A percentile compares a stretch with the other conserved stretches of the same genome.
Conservation (phyloP, 2,888 invertebrate species). For the Rhingia campestris region DNA sequence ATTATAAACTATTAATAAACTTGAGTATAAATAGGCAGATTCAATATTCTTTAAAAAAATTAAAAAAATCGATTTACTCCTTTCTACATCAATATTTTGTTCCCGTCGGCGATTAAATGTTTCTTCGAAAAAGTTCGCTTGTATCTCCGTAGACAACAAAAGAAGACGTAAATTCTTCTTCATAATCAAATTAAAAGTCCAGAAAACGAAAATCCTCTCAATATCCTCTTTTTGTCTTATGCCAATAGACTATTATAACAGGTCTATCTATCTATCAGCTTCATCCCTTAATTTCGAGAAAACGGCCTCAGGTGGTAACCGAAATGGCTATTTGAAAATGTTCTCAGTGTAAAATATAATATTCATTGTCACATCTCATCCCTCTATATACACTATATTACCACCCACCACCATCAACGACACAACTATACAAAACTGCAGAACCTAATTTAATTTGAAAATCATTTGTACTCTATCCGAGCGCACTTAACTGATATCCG, state of each 20-base stretch:
- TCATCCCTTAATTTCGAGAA: conserved; percentile 53
- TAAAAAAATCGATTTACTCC: conserved; percentile 44
- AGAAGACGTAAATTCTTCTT: conserved; percentile 48
- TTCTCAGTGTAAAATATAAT: conserved; percentile 53
- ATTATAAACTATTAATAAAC: too few relatives aligned
- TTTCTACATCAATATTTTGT: conserved; percentile 3
- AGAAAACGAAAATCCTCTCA: conserved; percentile 34
- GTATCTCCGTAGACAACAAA: conserved; percentile 20
- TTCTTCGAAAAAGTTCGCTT: conserved; percentile 5
- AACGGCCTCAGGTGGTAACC: conserved; percentile 64
- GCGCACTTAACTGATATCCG: conserved; percentile 74
- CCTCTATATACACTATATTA: conserved; percentile 18
- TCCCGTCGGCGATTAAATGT: conserved; percentile 10
- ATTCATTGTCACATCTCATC: conserved; percentile 70
- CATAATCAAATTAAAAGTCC: conserved; percentile 64
- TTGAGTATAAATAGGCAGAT: neutral
- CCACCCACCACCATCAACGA: neutral
- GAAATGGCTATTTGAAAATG: conserved; percentile 59
- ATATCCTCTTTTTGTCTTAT: conserved; percentile 60
- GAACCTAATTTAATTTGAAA: conserved; percentile 71
- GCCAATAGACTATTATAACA: neutral
- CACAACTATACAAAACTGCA: conserved; percentile 43
- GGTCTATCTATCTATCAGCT: neutral
- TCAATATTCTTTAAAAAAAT: neutral
- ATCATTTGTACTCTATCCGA: conserved; percentile 69